Conservation (phyloP, 2,113 vertebrate species). For the Micromys minutus region DNA sequence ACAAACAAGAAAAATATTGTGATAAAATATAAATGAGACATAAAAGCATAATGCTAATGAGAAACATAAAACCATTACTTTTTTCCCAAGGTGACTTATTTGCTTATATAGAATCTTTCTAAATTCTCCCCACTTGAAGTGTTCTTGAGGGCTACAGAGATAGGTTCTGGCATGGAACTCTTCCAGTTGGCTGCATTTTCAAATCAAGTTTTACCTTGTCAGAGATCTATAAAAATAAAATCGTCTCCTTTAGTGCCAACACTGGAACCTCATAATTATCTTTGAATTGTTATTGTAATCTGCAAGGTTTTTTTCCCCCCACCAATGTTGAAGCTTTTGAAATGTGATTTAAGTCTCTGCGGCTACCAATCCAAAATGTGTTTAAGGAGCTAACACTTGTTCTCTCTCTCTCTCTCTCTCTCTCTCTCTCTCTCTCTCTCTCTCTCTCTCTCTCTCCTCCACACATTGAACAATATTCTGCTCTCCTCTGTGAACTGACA, state of each 20-base stretch:
- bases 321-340: conserved; percentile 20
- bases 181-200: conserved; percentile 51
- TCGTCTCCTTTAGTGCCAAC: neutral
- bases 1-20: conserved; percentile 84
- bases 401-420: neutral
- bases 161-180: conserved; percentile 48
- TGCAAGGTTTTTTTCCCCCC: neutral
- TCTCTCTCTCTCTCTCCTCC: neutral
- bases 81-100: conserved; percentile 71
- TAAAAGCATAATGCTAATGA: conserved; percentile 79
- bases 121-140: conserved; percentile 68
- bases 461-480: conserved; percentile 60
- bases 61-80: conserved; percentile 74
- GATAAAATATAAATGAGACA: conserved; percentile 76
- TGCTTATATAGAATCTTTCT: conserved; percentile 62
- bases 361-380: conserved; percentile 17
- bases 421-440: conserved; percentile 26
- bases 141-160: neutral
- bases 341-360: conserved; percentile 23
- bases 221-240: conserved; percentile 25
- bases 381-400: neutral
- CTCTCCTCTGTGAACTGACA: conserved; percentile 60
- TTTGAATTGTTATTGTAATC: conserved; percentile 23
- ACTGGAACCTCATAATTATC: neutral
- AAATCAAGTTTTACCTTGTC: conserved; percentile 46